Evolutionary conservation across 53 echinoderm and acorn worm genomes (phyloP).

Genomic region (Apostichopus leukothele): DNA sequence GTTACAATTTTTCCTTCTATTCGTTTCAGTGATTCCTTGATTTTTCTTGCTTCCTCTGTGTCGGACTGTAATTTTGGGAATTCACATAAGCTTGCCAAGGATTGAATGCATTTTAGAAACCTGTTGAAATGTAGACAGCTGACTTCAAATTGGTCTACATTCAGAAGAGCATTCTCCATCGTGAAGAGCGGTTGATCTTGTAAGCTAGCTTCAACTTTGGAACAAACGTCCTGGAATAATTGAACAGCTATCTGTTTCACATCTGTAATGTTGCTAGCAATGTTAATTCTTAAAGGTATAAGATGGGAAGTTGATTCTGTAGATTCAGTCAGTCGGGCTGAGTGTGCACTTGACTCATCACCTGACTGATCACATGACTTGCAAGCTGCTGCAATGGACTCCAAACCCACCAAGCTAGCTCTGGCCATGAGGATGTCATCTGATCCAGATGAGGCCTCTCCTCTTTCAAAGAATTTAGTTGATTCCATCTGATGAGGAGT

Average conservation of each 20-base stretch:
- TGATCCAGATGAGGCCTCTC: neutral
- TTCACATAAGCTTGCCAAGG: neutral
- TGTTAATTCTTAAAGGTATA: neutral
- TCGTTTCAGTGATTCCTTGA: no score
- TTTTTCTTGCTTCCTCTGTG: no score
- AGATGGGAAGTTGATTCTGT: neutral
- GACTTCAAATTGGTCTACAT: slow-evolving; percentile 5
- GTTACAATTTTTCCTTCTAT: neutral
- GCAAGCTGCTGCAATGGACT: neutral
- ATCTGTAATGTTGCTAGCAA: neutral
- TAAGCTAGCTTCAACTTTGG: neutral
- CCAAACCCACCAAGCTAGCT: neutral
- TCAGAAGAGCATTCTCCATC: neutral
- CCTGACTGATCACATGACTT: neutral
- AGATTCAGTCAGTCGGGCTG: neutral
- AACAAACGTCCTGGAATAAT: neutral
- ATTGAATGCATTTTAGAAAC: neutral
- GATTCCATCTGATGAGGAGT: no score
- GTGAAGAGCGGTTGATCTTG: neutral
- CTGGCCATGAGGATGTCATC: neutral
- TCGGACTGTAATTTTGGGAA: neutral
- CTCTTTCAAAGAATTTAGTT: slow-evolving; percentile 15
- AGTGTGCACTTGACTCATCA: neutral
- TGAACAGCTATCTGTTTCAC: neutral
- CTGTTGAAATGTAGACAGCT: neutral